Evolutionary conservation across 2,113 vertebrate species (phyloP), one percentile per base, ranked within the genome.

Genomic region (Chloroceryle aenea): DNA sequence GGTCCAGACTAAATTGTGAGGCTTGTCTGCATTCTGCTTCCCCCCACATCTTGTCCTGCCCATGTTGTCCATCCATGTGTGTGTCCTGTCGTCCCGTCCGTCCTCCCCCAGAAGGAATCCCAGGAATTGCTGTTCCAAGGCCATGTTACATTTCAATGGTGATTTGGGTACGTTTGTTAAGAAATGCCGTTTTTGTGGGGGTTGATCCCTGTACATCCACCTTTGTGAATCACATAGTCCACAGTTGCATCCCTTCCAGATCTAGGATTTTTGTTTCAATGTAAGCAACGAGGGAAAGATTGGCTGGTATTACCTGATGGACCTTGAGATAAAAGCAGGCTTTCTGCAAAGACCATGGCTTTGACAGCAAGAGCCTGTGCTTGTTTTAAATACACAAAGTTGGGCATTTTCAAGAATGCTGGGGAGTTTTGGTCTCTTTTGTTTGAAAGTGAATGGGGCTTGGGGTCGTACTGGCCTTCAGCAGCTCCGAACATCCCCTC

Each of bases 171-270:
- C 0, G 0, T 76, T 87, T 85, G 36, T 36, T 40, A 52, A 29
- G 87, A 25, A 3, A 0, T 10, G 30, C 7, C 4, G 0, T 30
- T 88, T 74, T 67, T 88, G 6, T 40, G 42, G 6, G 29, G 25
- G 6, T 64, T 62, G 25, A 27, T 88, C 16, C 14, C 25, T 1
- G 2, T 56, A 4, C 53, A 15, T 85, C 23, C 82, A 52, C 40
- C 34, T 85, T 64, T 40, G 14, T 43, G 82, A 56, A 19, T 94
- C 50, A 13, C 8, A 2, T 2, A 34, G 71, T 14, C 59, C 20
- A 7, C 34, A n/a, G 63, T 4, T 48, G 6, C 20, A 34, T 78
- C 32, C 32, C 13, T 26, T 87, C 23, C 14, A 27, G 78, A n/a
- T 56, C 0, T 0, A 6, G 36, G 43, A n/a, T 72, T 87, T 80